Base-by-base conservation (phyloP, 2,888 invertebrate genomes). In the Lasioglossum morio region DNA sequence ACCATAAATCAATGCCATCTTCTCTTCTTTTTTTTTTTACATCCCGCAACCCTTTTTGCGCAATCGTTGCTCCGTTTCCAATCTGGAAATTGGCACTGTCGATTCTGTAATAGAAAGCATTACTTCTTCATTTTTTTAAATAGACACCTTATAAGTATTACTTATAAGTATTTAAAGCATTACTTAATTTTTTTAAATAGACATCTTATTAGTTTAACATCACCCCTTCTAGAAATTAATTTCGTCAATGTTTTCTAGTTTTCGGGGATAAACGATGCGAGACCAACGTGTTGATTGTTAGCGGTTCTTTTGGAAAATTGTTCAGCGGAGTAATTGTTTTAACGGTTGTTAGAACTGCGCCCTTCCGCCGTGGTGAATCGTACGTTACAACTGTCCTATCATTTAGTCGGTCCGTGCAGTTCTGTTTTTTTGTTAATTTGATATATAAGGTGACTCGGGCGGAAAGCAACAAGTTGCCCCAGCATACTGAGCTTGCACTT, bases 1-100 rank as follows among this genome's bases (percentile, higher is more conserved):
- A 77, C 77, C 77, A 72, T 87, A 89, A 87, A 86, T 88, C 88
- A 88, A 87, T 88, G 80, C 83, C 75, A 87, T 89, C 88, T 83
- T 77, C 79, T 89, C 88, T 83, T 77, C 79, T 12, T 4, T 37
- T 12, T 23, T 37, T 12, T 23, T 34, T 19, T 16, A 16, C 16
- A 16, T 1, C 66, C 1, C 2, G 5, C 14, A 16, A 53, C n/a
- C 30, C 27, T 14, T 27, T 27, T 27, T 27, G 60, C 60, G 14
- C 27, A 27, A 60, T n/a, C 60, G n/a, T 12, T 27, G n/a, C 27
- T 60, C 60, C 0, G 12, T 14, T 5, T 27, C 2, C 27, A 14
- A 60, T 60, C 27, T 27, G 60, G 1, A n/a, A 43, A 53, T 53
- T 53, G 23, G 53, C 53, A 53, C 23, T 53, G 23, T n/a, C 53